Percentiles rank a stretch among this genome's conserved stretches.
phyloP scores from a whole-genome alignment of 2,888 invertebrate species.

The Calameuta idolon region DNA sequence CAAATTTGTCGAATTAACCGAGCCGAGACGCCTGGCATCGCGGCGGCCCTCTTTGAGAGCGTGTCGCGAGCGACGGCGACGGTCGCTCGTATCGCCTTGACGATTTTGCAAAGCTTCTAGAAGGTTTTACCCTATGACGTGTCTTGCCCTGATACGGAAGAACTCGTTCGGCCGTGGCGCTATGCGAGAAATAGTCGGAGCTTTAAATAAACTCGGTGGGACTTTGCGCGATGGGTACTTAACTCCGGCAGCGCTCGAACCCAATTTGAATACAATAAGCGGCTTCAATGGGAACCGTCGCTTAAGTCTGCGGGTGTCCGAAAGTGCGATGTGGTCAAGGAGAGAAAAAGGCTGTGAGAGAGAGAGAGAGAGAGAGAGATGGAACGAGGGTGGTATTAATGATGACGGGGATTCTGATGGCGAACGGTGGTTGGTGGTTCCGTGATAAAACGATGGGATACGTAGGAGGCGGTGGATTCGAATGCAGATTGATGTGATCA shows the following conservation, averaged over 20 bases:
- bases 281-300: slow-evolving; percentile 52
- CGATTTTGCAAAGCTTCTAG: too few relatives aligned
- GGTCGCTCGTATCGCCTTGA: not conserved
- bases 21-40: slow-evolving; percentile 31
- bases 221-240: slow-evolving; percentile 8
- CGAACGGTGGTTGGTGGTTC: not conserved
- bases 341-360: slow-evolving; percentile 27
- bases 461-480: slow-evolving; percentile 38
- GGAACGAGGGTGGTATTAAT: not conserved
- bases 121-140: too few relatives aligned
- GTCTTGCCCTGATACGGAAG: too few relatives aligned
- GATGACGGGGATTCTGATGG: not conserved
- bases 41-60: not conserved
- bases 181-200: not conserved
- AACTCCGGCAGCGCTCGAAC: slow-evolving; percentile 12
- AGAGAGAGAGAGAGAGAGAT: not conserved
- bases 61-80: not conserved
- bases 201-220: slow-evolving; percentile 6
- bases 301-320: slow-evolving; percentile 47
- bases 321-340: slow-evolving; percentile 60
- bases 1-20: slow-evolving; percentile 63
- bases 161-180: not conserved
- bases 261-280: slow-evolving; percentile 64
- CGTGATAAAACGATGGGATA: slow-evolving; percentile 11
- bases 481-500: slow-evolving; percentile 65